Base-by-base conservation (phyloP, 2,797 vertebrate species). In the Cyprinodon diabolis region DNA sequence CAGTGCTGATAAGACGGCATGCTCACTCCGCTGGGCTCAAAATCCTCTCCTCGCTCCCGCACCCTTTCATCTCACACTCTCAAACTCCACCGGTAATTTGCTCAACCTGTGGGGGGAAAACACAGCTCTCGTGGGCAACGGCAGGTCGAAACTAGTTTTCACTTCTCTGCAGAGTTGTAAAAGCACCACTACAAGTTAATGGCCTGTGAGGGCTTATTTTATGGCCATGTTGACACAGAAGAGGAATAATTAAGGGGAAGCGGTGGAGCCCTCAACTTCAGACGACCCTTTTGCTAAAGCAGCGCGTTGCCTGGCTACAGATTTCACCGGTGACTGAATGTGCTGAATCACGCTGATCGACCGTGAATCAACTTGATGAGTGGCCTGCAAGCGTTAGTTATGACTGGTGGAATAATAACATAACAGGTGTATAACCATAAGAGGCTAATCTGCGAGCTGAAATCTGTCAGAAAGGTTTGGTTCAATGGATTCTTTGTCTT, bases 181-280 rank as follows among this genome's bases (percentile, higher is more conserved):
- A 88, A 92, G 89, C 89, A 80, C 80, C 87, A 85, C 88, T 89
- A 80, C 85, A 86, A 77, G 85, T 82, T 87, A 90, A 90, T 87
- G 86, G 88, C 60, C 82, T 68, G 67, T 82, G 80, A 89, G 86
- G 86, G 84, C 65, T 83, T 78, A 71, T 84, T 90, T 85, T 80
- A 84, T 12, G 2, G 73, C 81, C 83, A 7, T 83, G 86, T 91
- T 87, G 87, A 91, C 86, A 79, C 87, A 83, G 82, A 82, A 54
- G 76, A 83, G 81, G 88, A 88, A 86, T 88, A 86, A 90, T 91
- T 89, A 90, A 82, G 69, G 2, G 57, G 35, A 72, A 63, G 81
- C 65, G 69, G 83, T 74, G 15, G 37, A 85, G 75, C 84, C 78
- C 54, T 84, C 75, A 80, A 78, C 83, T 85, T 69, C 69, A 45